Base-by-base conservation (phyloP, 2,113 vertebrate genomes). In the Paramisgurnus dabryanus region DNA sequence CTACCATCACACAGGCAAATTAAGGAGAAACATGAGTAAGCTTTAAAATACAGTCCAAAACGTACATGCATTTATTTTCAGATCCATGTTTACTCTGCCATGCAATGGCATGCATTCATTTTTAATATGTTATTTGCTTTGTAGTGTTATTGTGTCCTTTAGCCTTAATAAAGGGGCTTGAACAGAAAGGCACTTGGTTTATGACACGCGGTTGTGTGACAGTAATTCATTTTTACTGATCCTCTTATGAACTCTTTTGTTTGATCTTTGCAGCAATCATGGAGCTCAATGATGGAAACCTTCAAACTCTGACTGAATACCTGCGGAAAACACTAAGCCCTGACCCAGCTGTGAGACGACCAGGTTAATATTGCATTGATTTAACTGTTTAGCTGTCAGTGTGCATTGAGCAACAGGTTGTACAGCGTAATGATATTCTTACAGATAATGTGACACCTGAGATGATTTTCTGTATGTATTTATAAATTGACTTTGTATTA, bases 261-360 rank as follows among this genome's bases (percentile, higher is more conserved):
- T 67, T 60, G 49, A n/a, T 87, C 22, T 85, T 43, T 83, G 61
- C 90, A 87, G 92, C 91, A 89, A 87, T 76, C 90, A 99, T 99
- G 98, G 98, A 99, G 86, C 93, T 99, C 77, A 99, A 96, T 84
- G 97, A 99, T 89, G 93, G 92, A 78, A 98, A 99, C 91, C 94
- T 99, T 80, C 96, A 98, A 86, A 95, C 93, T 53, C 90, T 99
- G 86, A 99, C 97, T 3, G 97, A 99, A 84, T 98, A 96, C 82
- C 90, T 99, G 53, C 94, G 93, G 90, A 99, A 99, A 91, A 99
- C 98, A 0, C 90, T 99, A 80, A 95, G 97, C 90, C 97, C 97
- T 71, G 96, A 99, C 89, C 97, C 98, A 78, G 84, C 94, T 55
- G 91, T 99, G 89, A 94, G 98, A 81, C 96, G 97, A 64, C 98